Evolutionary conservation across 1,140 invertebrate species (phyloP).

Genomic region (Cotesia glomerata): DNA sequence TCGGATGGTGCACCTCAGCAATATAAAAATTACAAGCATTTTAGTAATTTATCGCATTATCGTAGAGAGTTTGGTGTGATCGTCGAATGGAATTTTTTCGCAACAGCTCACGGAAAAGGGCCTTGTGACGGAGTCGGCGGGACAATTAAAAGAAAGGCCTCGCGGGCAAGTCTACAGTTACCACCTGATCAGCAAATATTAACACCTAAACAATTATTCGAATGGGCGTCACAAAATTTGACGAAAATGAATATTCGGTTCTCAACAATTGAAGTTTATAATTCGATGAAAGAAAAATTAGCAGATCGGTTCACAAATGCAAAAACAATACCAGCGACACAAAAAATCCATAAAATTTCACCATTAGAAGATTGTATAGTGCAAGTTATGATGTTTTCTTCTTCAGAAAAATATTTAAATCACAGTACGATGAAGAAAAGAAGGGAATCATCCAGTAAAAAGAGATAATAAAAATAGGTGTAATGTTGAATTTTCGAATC

Average conservation of each 20-base stretch:
- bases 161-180: constrained; percentile 30
- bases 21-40: constrained; percentile 12
- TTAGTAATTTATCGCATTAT: constrained; percentile 31
- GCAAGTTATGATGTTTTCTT: too few relatives aligned
- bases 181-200: constrained; percentile 18
- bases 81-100: constrained; percentile 50
- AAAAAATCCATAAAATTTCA: too few relatives aligned
- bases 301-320: too few relatives aligned
- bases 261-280: too few relatives aligned
- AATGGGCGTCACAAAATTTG: constrained; percentile 5
- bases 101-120: constrained; percentile 49
- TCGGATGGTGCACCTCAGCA: constrained; percentile 11
- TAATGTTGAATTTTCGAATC: background rate
- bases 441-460: too few relatives aligned
- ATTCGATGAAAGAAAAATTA: too few relatives aligned
- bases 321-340: too few relatives aligned
- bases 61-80: constrained; percentile 45
- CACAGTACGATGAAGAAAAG: too few relatives aligned
- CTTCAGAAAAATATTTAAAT: too few relatives aligned
- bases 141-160: constrained; percentile 29
- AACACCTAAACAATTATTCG: constrained; percentile 16
- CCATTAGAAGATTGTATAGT: too few relatives aligned
- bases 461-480: too few relatives aligned
- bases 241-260: too few relatives aligned
- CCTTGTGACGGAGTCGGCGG: constrained; percentile 36